Percentiles rank a stretch among this genome's conserved stretches.
Evolutionary conservation across 2,888 invertebrate genomes (phyloP).

Genomic region (Platypus cylindrus): DNA sequence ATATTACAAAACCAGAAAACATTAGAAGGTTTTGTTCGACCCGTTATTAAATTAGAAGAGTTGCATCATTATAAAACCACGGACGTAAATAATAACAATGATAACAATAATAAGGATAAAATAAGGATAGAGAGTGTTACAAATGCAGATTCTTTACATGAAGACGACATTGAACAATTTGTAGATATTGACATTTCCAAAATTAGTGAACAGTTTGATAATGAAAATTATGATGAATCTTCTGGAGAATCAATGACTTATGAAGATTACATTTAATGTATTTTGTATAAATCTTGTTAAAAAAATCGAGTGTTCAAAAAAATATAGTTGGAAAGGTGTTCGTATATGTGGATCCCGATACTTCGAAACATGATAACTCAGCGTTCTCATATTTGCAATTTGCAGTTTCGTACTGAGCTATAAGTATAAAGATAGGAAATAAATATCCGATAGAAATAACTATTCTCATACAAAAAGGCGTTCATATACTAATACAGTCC

Average conservation of each 20-base stretch:
- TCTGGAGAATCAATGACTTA: conserved; percentile 23
- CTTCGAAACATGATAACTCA: too few species aligned
- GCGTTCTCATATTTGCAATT: too few species aligned
- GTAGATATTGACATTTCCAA: conserved; percentile 18
- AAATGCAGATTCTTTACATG: too few species aligned
- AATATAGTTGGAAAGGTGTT: too few species aligned
- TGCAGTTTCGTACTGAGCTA: too few species aligned
- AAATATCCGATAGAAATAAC: too few species aligned
- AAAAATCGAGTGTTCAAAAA: too few species aligned
- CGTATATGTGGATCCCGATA: too few species aligned
- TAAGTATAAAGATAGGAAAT: too few species aligned
- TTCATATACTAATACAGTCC: too few species aligned
- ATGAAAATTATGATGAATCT: conserved; percentile 22
- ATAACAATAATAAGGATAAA: not conserved
- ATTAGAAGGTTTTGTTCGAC: conserved; percentile 24
- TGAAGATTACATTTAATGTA: conserved; percentile 26
- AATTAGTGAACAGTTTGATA: conserved; percentile 16
- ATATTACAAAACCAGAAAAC: conserved; percentile 27
- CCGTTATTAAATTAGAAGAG: conserved; percentile 2
- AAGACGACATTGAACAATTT: conserved; percentile 20
- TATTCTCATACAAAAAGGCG: too few species aligned
- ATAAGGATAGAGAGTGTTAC: not conserved
- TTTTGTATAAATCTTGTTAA: not conserved
- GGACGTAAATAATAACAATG: conserved; percentile 3
- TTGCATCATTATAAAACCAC: conserved; percentile 14